Evolutionary conservation across 2,797 vertebrate species (phyloP), one percentile per base, ranked within the genome.

Genomic region (Syndactyla subalaris): DNA sequence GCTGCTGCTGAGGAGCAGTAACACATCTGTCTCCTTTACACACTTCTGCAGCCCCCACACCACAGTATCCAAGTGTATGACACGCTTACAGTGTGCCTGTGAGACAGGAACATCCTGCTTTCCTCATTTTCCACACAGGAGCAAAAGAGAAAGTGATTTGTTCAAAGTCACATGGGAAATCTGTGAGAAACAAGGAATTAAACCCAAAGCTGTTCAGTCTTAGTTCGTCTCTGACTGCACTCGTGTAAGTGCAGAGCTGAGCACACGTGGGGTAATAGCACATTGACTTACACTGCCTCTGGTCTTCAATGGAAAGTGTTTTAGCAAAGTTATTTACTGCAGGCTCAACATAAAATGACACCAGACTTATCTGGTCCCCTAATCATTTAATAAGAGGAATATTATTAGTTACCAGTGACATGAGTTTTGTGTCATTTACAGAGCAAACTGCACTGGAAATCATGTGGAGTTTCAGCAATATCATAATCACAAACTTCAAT

Each of bases 131-230:
- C 86, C 65, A 77, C 78, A n/a, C 26, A 61, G 68, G 32, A 88
- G 58, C 57, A 72, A 78, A 78, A 54, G 24, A 79, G 45, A 34
- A 88, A 81, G 58, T 62, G 79, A 94, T 93, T 94, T 92, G 54
- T 73, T 92, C 79, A 54, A 82, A 87, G 58, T 34, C 88, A 88
- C 70, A 38, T 9, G 79, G 79, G 82, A 94, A 90, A 95, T 86
- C 43, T 38, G 20, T 45, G 55, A 94, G 73, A 66, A 90, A 86
- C 3, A 15, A 73, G 66, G 85, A 94, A 92, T 95, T 88, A 95
- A 95, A 90, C 43, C 27, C 73, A 81, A 68, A 95, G 55, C 83
- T 96, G 76, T 86, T 85, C 91, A 72, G 62, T 93, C 73, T 87
- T 32, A 48, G 48, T 74, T 84, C 85, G 81, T 70, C 73, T 92